Base-by-base conservation (phyloP, 2,113 vertebrate genomes). In the Platysteira castanea region DNA sequence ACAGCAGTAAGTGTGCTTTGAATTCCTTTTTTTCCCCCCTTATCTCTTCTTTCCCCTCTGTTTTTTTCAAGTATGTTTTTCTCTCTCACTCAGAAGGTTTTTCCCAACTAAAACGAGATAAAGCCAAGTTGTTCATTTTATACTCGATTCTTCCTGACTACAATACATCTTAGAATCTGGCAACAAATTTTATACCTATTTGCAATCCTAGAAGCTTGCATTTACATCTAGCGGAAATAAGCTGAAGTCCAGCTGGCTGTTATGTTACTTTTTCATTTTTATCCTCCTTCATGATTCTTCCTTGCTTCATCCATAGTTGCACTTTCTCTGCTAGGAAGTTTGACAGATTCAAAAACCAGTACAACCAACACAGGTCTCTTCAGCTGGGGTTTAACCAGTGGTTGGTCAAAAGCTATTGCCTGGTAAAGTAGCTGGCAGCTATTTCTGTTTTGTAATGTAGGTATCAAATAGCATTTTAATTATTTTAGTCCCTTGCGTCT, bases 1-100 rank as follows among this genome's bases (percentile, higher is more conserved):
- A 99, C 99, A 11, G 99, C 99, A 87, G 99, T 99, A 97, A 98
- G 98, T 90, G 22, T 90, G 33, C 19, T 89, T 89, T 92, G 53
- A 41, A 59, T 74, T 89, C 33, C 9, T 2, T 71, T 74, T 27
- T 65, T 15, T 2, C 2, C 50, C 7, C 12, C 1, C 11, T 60
- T 57, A 9, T 71, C 27, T 79, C n/a, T 84, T 74, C 11, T 76
- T 56, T 28, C 63, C 6, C 7, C 9, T 92, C 33, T 0, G 4
- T 69, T 64, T 65, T 59, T 63, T 73, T 28, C 2, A 63, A 49
- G 16, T 60, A 9, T 56, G 15, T 54, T 69, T 63, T 84, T 41
- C 4, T 61, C 20, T 70, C 18, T 63, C 24, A 6, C 14, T 80
- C 14, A 39, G 37, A 73, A 42, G 16, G 7, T 46, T 67, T 90